phyloP scores from a whole-genome alignment of 2,113 vertebrate genomes.

The Eublepharis macularius region DNA sequence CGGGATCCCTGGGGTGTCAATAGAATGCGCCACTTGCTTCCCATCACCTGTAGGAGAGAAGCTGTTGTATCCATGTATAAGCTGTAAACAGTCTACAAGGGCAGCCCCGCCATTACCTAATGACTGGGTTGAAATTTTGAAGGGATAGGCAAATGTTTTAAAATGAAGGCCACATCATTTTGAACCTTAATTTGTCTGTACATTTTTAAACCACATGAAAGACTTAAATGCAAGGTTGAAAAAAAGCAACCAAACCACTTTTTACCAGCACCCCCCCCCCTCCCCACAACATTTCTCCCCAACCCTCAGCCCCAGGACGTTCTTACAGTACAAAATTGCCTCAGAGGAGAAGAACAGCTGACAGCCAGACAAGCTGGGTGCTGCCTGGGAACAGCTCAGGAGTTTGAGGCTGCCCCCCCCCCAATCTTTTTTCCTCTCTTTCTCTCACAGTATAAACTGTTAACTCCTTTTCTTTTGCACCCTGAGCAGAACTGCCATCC shows the following conservation, averaged over 20 bases:
- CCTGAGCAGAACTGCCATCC: not conserved
- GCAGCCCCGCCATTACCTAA: not conserved
- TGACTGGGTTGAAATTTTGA: not conserved
- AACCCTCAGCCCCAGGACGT: not conserved
- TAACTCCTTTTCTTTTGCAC: not conserved
- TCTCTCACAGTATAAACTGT: not conserved
- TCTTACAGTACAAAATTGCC: not conserved
- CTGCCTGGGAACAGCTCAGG: constrained; percentile 12
- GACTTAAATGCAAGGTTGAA: not conserved
- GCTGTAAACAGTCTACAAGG: not conserved
- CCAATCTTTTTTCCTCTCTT: fast-evolving
- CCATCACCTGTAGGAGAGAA: not conserved
- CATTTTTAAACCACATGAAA: not conserved
- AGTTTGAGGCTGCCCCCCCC: not conserved
- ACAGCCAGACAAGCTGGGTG: not conserved
- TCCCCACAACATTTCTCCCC: not conserved
- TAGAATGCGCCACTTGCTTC: not conserved
- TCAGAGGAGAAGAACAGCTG: not conserved
- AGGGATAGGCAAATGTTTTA: not conserved
- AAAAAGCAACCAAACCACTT: not conserved
- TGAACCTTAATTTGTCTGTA: not conserved
- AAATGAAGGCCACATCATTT: not conserved
- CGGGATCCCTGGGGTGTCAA: not conserved
- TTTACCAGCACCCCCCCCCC: not conserved
- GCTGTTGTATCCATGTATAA: not conserved